A percentile compares a stretch with the other conserved stretches of the same genome.
phyloP scores from a whole-genome alignment of 1,140 invertebrate species.

The Triops cancriformis region DNA sequence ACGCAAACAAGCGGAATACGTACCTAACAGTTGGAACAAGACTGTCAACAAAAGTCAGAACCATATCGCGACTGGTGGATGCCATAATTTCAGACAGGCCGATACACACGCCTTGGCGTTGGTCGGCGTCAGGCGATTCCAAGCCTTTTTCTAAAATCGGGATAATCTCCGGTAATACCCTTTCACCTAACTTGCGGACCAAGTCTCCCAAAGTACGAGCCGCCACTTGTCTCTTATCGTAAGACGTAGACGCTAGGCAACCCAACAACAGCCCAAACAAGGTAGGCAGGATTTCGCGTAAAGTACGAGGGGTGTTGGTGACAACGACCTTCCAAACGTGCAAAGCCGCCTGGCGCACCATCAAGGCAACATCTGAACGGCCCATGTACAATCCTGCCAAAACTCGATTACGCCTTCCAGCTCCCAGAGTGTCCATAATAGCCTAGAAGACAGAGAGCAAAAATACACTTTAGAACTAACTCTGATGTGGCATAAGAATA shows the following conservation, averaged over 20 bases:
- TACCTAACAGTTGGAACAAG: constrained; percentile 87
- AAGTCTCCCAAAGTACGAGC: constrained; percentile 93
- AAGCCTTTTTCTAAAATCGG: constrained; percentile 91
- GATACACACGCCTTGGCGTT: constrained; percentile 95
- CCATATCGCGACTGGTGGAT: constrained; percentile 91
- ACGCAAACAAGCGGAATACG: too few relatives aligned
- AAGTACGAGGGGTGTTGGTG: constrained; percentile 88
- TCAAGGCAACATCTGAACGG: constrained; percentile 87
- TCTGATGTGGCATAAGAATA: not conserved
- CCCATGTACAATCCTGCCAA: constrained; percentile 96
- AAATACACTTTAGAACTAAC: not conserved
- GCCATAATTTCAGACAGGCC: constrained; percentile 96
- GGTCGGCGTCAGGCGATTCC: constrained; percentile 80
- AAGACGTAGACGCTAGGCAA: constrained; percentile 88
- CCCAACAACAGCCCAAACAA: constrained; percentile 84
- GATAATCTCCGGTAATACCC: constrained; percentile 95
- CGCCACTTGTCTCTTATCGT: constrained; percentile 86
- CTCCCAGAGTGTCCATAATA: constrained; percentile 78
- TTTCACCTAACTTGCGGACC: constrained; percentile 93
- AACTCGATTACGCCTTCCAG: constrained; percentile 82
- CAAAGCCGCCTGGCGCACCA: constrained; percentile 92
- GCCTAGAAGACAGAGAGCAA: constrained; percentile 45
- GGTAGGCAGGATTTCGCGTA: constrained; percentile 93
- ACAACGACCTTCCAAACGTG: constrained; percentile 98
- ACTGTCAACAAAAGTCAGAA: constrained; percentile 85